Percentiles rank a stretch among this genome's conserved stretches.
Conservation (phyloP, 23 tunicate genomes). For the Aplidium turbinatum region DNA sequence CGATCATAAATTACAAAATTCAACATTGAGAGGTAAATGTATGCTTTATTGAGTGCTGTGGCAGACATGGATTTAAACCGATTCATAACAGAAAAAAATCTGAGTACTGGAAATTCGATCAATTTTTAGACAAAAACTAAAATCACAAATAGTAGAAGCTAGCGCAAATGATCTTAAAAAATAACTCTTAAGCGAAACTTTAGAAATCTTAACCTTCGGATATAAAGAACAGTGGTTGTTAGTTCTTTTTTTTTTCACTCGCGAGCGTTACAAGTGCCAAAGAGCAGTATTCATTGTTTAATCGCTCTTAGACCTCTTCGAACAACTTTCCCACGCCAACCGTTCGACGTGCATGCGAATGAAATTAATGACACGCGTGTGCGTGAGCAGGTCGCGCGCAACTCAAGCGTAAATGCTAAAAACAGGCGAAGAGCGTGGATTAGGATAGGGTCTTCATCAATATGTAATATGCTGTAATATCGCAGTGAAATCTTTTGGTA, state of each 20-base stretch:
- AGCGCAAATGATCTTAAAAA: too few relatives aligned
- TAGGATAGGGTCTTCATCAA: constrained; percentile 2
- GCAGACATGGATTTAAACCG: too few relatives aligned
- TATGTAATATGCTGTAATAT: neutral
- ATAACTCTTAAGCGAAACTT: too few relatives aligned
- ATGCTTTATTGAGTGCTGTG: too few relatives aligned
- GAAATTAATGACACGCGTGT: constrained; percentile 47
- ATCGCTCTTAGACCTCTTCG: constrained; percentile 17
- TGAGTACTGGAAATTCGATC: too few relatives aligned
- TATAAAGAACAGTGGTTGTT: too few relatives aligned
- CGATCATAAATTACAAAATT: too few relatives aligned
- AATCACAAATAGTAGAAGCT: neutral
- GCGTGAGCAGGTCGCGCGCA: constrained; percentile 21
- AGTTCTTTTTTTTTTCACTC: too few relatives aligned
- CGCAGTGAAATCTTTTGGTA: neutral
- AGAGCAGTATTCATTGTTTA: constrained; percentile 31
- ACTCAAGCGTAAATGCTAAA: neutral
- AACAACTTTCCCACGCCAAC: constrained; percentile 65
- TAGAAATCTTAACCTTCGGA: too few relatives aligned
- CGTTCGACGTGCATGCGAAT: constrained; percentile 30
- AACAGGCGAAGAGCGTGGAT: neutral
- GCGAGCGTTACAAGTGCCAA: constrained; percentile 11
- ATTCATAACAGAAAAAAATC: too few relatives aligned
- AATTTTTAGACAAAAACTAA: too few relatives aligned
- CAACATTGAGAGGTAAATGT: too few relatives aligned